A percentile compares a stretch with the other conserved stretches of the same genome.
These are phyloP conservation scores for Gnathonemus echidnorhynchus DNA, from an alignment of 2,113 vertebrate species.

Conservation along the genomic window DNA sequence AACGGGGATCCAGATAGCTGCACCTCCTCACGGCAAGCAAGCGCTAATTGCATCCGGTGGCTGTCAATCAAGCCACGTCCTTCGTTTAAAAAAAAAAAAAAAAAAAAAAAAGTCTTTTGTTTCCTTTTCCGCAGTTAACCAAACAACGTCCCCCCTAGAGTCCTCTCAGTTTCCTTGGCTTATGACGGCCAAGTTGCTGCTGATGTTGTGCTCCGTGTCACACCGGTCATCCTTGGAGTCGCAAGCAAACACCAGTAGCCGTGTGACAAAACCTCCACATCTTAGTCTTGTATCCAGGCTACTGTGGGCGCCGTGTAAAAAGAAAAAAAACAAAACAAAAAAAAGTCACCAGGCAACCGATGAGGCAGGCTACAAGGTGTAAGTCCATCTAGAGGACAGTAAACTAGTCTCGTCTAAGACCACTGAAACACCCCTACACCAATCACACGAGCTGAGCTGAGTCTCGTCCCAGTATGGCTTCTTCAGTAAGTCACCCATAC, in stretches of 20 bases:
- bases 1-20: conserved; percentile 87
- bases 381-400: not conserved
- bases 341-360: not conserved
- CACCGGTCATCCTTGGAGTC: not conserved
- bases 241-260: not conserved
- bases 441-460: not conserved
- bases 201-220: not conserved
- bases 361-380: not conserved
- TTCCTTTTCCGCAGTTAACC: not conserved
- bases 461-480: not conserved
- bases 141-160: not conserved
- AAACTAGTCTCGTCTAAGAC: not conserved
- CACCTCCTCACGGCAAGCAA: conserved; percentile 56
- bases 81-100: not conserved
- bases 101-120: not conserved
- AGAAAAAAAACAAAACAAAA: not conserved
- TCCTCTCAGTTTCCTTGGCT: not conserved
- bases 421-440: not conserved
- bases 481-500: not conserved
- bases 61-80: conserved; percentile 79
- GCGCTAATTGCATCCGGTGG: conserved; percentile 83
- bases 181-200: not conserved
- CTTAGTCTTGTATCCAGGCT: not conserved
- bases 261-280: not conserved
- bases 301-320: not conserved